Evolutionary conservation across 2,888 invertebrate genomes (phyloP).

Genomic region (Helleia helle): DNA sequence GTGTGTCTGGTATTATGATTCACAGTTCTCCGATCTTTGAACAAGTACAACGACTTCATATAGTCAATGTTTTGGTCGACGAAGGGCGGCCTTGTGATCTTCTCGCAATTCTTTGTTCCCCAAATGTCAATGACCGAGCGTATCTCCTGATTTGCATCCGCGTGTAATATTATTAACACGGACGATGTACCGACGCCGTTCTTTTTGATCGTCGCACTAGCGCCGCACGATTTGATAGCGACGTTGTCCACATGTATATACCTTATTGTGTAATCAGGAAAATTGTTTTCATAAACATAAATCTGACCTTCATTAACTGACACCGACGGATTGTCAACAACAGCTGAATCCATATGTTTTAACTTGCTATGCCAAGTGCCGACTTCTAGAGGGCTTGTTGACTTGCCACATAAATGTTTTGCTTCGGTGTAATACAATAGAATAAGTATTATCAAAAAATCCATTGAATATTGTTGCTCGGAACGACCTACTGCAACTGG

Average conservation of each 20-base stretch:
- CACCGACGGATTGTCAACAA: constrained; percentile 46
- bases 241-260: constrained; percentile 56
- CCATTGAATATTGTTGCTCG: no score
- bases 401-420: constrained; percentile 32
- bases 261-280: constrained; percentile 42
- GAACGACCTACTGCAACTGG: no score
- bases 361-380: constrained; percentile 41
- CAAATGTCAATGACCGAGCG: constrained; percentile 55
- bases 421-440: constrained; percentile 23
- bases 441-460: constrained; percentile 16
- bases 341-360: constrained; percentile 45
- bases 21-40: no score
- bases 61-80: constrained; percentile 22
- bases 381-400: constrained; percentile 41
- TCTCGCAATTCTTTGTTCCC: constrained; percentile 32
- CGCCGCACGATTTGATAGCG: constrained; percentile 49
- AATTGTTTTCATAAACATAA: constrained; percentile 55
- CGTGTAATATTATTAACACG: constrained; percentile 46
- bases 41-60: constrained; percentile 35
- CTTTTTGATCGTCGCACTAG: constrained; percentile 37
- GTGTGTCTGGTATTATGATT: no score
- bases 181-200: constrained; percentile 43
- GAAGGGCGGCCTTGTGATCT: constrained; percentile 4
- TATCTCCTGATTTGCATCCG: constrained; percentile 45
- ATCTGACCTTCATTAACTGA: constrained; percentile 45